A percentile compares a stretch with the other conserved stretches of the same genome.
phyloP scores from a whole-genome alignment of 2,113 vertebrate genomes.

The Colistium nudipinnis region DNA sequence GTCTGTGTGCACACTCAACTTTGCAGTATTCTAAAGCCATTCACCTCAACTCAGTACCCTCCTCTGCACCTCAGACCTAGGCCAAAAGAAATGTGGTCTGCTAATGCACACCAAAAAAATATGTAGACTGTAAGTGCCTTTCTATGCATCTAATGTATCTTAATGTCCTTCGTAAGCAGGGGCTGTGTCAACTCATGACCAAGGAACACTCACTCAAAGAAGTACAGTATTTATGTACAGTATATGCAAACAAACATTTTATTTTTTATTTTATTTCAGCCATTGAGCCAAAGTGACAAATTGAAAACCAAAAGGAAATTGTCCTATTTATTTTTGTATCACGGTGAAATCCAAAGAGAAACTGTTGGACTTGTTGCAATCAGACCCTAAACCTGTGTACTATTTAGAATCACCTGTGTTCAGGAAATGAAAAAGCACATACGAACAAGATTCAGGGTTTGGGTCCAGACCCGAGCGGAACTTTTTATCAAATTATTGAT shows the following conservation, averaged over 20 bases:
- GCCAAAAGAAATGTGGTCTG: constrained; percentile 65
- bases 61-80: constrained; percentile 78
- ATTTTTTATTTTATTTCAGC: constrained; percentile 49
- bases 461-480: constrained; percentile 72
- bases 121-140: constrained; percentile 80
- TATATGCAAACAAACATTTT: constrained; percentile 65
- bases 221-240: constrained; percentile 81
- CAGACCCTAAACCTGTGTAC: constrained; percentile 80
- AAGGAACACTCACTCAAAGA: constrained; percentile 70
- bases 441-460: constrained; percentile 75
- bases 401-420: constrained; percentile 61
- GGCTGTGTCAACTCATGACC: constrained; percentile 75
- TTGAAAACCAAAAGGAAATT: constrained; percentile 78
- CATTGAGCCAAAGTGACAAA: constrained; percentile 81
- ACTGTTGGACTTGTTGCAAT: constrained; percentile 71
- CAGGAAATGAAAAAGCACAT: constrained; percentile 78
- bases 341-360: constrained; percentile 76
- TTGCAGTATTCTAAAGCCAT: constrained; percentile 80
- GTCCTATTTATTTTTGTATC: constrained; percentile 79
- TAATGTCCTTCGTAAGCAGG: constrained; percentile 65
- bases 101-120: constrained; percentile 68
- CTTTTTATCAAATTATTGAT: constrained; percentile 69
- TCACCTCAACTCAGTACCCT: constrained; percentile 78
- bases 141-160: constrained; percentile 75
- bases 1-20: constrained; percentile 70